Conservation (phyloP, 1,140 invertebrate species). For the Sinonovacula constricta region DNA sequence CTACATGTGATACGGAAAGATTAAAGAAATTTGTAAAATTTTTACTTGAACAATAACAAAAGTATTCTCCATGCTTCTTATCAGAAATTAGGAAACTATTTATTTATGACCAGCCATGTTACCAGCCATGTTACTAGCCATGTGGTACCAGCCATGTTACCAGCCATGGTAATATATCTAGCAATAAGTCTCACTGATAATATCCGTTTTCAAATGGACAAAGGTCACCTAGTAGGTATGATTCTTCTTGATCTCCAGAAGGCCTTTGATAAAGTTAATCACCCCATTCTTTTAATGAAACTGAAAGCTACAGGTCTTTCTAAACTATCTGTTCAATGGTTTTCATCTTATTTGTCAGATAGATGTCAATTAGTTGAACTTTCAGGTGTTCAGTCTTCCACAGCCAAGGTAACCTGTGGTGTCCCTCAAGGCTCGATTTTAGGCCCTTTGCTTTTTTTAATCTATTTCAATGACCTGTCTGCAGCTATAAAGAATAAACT, state of each 20-base stretch:
- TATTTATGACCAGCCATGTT: too few relatives aligned
- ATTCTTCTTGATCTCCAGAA: too few relatives aligned
- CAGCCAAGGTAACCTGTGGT: conserved; percentile 26
- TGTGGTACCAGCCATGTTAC: too few relatives aligned
- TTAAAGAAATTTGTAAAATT: too few relatives aligned
- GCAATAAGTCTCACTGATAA: too few relatives aligned
- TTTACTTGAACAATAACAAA: too few relatives aligned
- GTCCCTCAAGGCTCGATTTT: conserved; percentile 46
- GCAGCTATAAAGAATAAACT: conserved; percentile 23
- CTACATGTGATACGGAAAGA: too few relatives aligned
- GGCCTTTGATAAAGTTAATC: conserved; percentile 51
- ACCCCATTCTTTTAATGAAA: conserved; percentile 40
- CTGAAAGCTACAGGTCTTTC: conserved; percentile 37
- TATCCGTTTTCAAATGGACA: conserved; percentile 12
- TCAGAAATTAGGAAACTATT: too few relatives aligned
- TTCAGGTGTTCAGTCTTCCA: too few relatives aligned
- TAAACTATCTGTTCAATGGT: conserved; percentile 25
- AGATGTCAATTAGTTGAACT: conserved; percentile 27
- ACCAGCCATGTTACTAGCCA: too few relatives aligned
- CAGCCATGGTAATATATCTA: too few relatives aligned
- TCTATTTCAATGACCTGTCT: conserved; percentile 54
- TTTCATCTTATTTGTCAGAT: conserved; percentile 47
- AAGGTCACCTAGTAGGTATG: conserved; percentile 25
- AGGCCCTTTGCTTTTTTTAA: conserved; percentile 45
- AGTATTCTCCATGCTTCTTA: too few relatives aligned